A percentile compares a stretch with the other conserved stretches of the same genome.
phyloP scores from a whole-genome alignment of 2,113 vertebrate species.

The Coptodon bakossiorum region DNA sequence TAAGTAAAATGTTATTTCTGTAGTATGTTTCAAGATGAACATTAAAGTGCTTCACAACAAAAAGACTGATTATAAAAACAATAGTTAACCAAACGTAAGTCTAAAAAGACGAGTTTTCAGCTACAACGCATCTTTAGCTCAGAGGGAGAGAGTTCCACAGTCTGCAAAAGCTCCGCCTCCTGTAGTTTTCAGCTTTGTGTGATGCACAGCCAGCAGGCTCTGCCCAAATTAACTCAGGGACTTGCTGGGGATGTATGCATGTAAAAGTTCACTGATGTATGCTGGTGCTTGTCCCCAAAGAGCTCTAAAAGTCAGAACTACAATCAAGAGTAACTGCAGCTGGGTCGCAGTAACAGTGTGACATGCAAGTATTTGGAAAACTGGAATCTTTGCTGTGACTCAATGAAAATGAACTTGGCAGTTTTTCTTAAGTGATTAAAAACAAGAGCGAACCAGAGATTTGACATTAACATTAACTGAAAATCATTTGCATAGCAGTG shows the following conservation, averaged over 20 bases:
- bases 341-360: background rate
- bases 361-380: background rate
- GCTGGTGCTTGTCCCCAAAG: background rate
- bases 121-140: background rate
- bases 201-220: background rate
- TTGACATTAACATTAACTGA: background rate
- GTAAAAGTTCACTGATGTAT: rapidly evolving
- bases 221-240: background rate
- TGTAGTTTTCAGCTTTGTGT: background rate
- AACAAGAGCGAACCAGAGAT: background rate
- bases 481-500: background rate
- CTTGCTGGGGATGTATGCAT: background rate
- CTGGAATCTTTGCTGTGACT: background rate
- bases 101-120: background rate
- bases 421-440: background rate
- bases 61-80: background rate
- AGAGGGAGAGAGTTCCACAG: background rate
- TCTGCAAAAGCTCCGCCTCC: background rate
- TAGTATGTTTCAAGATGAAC: background rate
- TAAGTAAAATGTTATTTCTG: background rate
- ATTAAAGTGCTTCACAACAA: background rate
- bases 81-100: background rate
- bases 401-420: background rate
- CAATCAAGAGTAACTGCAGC: background rate
- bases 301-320: background rate